Evolutionary conservation across 2,888 invertebrate species (phyloP), one percentile per base, ranked within the genome.

Genomic region (Oscheius sp.): DNA sequence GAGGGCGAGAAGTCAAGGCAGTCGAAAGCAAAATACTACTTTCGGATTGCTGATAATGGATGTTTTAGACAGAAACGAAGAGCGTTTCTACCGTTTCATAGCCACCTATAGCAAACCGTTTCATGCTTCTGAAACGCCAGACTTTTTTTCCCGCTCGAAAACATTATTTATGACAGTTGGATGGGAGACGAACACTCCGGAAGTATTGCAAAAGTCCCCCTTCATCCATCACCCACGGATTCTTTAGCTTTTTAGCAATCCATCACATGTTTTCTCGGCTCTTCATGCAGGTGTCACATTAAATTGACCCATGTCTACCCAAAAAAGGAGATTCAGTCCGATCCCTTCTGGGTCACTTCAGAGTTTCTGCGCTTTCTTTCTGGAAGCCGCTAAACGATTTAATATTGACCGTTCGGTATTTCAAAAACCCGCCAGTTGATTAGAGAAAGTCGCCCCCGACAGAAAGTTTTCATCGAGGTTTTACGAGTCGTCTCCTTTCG

Each of bases 1-100:
- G 66, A 66, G 66, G 45, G 61, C 45, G 61, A 61, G 61, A 61
- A 61, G 61, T 55, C 55, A 55, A 55, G 55, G 55, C n/a, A 23
- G 55, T n/a, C 16, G 61, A 61, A 61, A 61, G 61, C 18, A 61
- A 61, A 61, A 61, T 43, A 61, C 7, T 43, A 29, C 58, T 29
- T 58, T 49, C 18, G 16, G 35, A n/a, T n/a, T n/a, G n/a, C n/a
- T n/a, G n/a, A n/a, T 35, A 6, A 35, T 35, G 35, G 35, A 35
- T 35, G 35, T 35, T 3, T 35, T n/a, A n/a, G n/a, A n/a, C n/a
- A n/a, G n/a, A 35, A 35, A 35, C 35, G 3, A 35, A 35, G 35
- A 35, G 35, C 35, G 3, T 35, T 35, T 35, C 35, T 35, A 35
- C 35, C 35, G 35, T 3, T 3, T 35, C 5, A 9, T 35, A 35